A percentile compares a stretch with the other conserved stretches of the same genome.
Evolutionary conservation across 2,113 vertebrate species (phyloP).

Genomic region (Sturnira hondurensis): DNA sequence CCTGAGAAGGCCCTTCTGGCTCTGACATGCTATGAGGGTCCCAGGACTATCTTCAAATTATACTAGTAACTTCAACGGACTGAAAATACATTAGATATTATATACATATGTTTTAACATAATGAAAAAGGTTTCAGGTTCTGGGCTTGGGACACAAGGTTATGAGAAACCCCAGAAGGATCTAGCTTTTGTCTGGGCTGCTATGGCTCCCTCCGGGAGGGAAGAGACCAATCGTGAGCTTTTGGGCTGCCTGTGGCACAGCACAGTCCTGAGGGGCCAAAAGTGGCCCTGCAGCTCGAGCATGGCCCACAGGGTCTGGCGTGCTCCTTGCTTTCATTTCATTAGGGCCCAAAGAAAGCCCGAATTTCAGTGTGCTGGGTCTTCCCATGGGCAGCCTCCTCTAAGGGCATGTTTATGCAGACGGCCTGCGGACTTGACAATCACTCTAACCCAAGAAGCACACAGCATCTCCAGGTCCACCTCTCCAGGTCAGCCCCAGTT

Average conservation of each 20-base stretch:
- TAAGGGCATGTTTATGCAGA: not conserved
- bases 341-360: not conserved
- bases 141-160: not conserved
- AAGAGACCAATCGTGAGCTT: not conserved
- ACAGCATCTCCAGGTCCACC: not conserved
- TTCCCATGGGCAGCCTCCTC: not conserved
- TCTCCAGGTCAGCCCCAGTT: not conserved
- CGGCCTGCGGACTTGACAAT: not conserved
- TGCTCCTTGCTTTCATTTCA: not conserved
- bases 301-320: not conserved
- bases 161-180: not conserved
- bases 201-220: not conserved
- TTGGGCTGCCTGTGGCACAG: not conserved
- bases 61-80: not conserved
- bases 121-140: not conserved
- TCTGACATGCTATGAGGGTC: not conserved
- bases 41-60: not conserved
- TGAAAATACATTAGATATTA: not conserved
- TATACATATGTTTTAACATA: not conserved
- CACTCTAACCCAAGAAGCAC: accelerated
- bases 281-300: not conserved
- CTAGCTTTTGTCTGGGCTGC: not conserved
- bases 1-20: not conserved
- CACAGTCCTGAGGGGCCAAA: not conserved
- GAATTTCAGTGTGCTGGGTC: not conserved